phyloP scores from a whole-genome alignment of 2,888 invertebrate genomes.

The Thysanoteuthis rhombus region DNA sequence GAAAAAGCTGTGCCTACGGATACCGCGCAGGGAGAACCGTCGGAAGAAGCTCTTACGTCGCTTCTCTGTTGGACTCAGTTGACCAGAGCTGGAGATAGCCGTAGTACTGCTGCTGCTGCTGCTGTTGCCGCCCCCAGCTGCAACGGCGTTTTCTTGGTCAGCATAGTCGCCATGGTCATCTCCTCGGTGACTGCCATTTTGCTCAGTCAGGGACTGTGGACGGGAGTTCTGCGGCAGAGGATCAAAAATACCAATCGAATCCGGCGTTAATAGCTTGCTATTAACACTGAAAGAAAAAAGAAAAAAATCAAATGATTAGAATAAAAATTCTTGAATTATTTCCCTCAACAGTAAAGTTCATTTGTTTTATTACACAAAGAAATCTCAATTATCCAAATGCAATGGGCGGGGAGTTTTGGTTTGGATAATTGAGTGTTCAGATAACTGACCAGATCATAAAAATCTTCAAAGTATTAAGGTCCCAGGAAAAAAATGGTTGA shows the following conservation, averaged over 20 bases:
- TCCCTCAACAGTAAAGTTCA: background rate
- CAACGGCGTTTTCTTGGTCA: constrained; percentile 34
- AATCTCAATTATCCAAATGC: too few species aligned
- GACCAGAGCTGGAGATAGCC: constrained; percentile 35
- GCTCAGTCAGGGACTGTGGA: constrained; percentile 25
- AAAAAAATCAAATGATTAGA: background rate
- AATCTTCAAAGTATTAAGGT: too few species aligned
- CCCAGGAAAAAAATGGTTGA: too few species aligned
- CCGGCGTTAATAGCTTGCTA: constrained; percentile 19
- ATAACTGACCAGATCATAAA: too few species aligned
- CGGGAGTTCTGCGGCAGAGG: constrained; percentile 18
- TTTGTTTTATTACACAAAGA: too few species aligned
- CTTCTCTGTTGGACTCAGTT: constrained; percentile 42
- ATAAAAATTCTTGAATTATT: background rate
- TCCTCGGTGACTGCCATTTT: constrained; percentile 25
- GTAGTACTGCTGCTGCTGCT: constrained; percentile 26
- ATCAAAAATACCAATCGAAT: constrained; percentile 16
- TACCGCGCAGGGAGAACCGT: constrained; percentile 86
- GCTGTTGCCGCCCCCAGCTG: constrained; percentile 1
- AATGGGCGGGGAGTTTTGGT: too few species aligned
- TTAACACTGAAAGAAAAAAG: background rate
- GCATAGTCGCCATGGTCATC: constrained; percentile 42
- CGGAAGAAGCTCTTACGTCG: constrained; percentile 77
- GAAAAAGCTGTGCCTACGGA: constrained; percentile 77
- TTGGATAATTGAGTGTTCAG: too few species aligned